These are phyloP conservation scores for Proterorhinus semilunaris DNA, from an alignment of 2,113 vertebrate genomes.

Conservation along the genomic window DNA sequence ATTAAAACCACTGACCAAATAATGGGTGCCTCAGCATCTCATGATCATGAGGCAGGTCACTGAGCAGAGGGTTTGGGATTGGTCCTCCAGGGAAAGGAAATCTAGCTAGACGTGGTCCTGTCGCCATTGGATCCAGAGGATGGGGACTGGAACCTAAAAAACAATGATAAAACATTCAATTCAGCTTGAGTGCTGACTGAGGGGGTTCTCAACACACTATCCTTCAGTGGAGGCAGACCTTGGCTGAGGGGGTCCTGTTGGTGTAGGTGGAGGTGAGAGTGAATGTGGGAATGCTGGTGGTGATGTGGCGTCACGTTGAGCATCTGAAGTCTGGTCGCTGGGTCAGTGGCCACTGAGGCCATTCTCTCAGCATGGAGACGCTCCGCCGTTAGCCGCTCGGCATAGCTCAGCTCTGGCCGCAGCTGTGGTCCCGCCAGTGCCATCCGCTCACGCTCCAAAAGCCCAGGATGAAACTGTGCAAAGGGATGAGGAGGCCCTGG, in stretches of 20 bases:
- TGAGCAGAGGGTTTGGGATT: slow-evolving; percentile 90
- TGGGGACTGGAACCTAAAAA: slow-evolving; percentile 87
- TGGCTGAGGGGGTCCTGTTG: slow-evolving; percentile 96
- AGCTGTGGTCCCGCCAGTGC: slow-evolving; percentile 85
- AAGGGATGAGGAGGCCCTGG: slow-evolving; percentile 92
- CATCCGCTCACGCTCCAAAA: slow-evolving; percentile 92
- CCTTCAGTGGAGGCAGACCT: slow-evolving; percentile 78
- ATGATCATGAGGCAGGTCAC: slow-evolving; percentile 93
- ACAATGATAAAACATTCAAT: slow-evolving; percentile 1
- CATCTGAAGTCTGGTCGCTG: slow-evolving; percentile 93
- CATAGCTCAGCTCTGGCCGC: slow-evolving; percentile 94
- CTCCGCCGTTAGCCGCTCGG: slow-evolving; percentile 93
- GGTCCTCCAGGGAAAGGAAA: slow-evolving; percentile 93
- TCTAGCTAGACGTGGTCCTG: slow-evolving; percentile 91
- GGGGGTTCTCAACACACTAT: neutral
- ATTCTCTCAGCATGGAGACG: slow-evolving; percentile 95
- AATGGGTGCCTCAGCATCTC: slow-evolving; percentile 97
- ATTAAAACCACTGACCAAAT: slow-evolving; percentile 82
- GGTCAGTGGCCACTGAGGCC: slow-evolving; percentile 91
- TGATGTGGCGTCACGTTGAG: slow-evolving; percentile 98
- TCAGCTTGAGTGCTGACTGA: neutral
- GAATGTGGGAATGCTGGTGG: slow-evolving; percentile 98
- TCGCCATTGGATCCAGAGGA: slow-evolving; percentile 88
- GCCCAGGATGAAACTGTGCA: slow-evolving; percentile 88
- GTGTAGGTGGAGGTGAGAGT: slow-evolving; percentile 97